Evolutionary conservation across 2,888 invertebrate species (phyloP), one percentile per base, ranked within the genome.

Genomic region (Apotomis turbidana): DNA sequence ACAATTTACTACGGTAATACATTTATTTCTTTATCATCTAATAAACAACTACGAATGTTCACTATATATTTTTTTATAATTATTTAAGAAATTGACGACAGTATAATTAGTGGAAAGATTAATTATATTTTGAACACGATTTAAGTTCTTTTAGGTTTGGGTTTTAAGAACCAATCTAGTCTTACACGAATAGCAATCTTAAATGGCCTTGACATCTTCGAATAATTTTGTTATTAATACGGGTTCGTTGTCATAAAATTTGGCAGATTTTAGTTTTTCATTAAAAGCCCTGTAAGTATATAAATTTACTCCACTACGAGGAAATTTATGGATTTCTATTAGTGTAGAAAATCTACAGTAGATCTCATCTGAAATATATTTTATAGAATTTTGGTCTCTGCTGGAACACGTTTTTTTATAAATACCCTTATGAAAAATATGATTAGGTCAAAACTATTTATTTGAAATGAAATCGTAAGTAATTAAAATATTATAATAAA

Each of bases 331-430:
- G 64, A 57, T 49, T 72, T 55, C 59, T 49, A 55, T 70, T 74
- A 71, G 72, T 70, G 76, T 82, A 82, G 64, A 85, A 85, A 85
- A 83, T 76, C 84, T 87, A 86, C 85, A 83, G 84, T 85, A 85
- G 80, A 85, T 76, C 61, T 78, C 74, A 76, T 79, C 75, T 76
- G 75, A 76, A 76, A 74, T 78, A 76, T 76, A 75, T 75, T 77
- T 71, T 74, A 71, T 64, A 75, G 73, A 72, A 75, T 71, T 76
- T 84, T 85, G 84, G 84, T 85, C 85, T 83, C 80, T 61, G 59
- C 69, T 70, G 74, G 84, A 85, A 85, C 85, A 85, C 85, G 79
- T 76, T 74, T 72, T 72, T 71, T 71, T 68, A 52, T 67, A 75
- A 68, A 70, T 73, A 66, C 68, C 58, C 71, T 58, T 68, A 69